Conservation (phyloP, 2,113 vertebrate genomes). For the Rhinopithecus roxellana region DNA sequence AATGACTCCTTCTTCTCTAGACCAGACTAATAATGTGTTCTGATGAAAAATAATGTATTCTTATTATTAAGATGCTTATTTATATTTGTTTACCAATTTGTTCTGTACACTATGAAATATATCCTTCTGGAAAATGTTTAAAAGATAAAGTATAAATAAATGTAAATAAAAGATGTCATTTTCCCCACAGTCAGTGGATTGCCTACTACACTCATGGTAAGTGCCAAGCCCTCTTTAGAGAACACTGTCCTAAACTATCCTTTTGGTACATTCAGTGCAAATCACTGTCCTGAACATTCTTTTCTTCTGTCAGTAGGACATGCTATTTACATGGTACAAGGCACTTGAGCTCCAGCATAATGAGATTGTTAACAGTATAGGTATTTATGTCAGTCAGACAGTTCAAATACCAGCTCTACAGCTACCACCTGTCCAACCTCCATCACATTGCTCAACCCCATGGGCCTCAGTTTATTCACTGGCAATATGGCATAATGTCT, state of each 20-base stretch:
- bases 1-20: neutral
- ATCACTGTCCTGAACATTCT: neutral
- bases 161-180: neutral
- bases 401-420: neutral
- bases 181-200: too few relatives aligned
- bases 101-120: neutral
- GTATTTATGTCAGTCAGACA: neutral
- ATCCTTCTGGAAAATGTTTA: neutral
- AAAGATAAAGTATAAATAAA: neutral
- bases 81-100: neutral
- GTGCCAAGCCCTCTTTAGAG: neutral
- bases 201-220: neutral
- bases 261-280: neutral
- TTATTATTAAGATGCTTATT: neutral
- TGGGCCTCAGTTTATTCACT: neutral
- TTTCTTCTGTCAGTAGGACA: neutral
- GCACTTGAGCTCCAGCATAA: neutral
- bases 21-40: neutral
- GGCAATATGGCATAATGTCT: too few relatives aligned
- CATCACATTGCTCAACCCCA: neutral
- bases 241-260: neutral
- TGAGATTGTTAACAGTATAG: neutral
- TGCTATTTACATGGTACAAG: neutral
- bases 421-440: too few relatives aligned
- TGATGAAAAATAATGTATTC: neutral